Evolutionary conservation across 2,113 vertebrate species (phyloP), one percentile per base, ranked within the genome.

Genomic region (Eudorcas thomsonii): DNA sequence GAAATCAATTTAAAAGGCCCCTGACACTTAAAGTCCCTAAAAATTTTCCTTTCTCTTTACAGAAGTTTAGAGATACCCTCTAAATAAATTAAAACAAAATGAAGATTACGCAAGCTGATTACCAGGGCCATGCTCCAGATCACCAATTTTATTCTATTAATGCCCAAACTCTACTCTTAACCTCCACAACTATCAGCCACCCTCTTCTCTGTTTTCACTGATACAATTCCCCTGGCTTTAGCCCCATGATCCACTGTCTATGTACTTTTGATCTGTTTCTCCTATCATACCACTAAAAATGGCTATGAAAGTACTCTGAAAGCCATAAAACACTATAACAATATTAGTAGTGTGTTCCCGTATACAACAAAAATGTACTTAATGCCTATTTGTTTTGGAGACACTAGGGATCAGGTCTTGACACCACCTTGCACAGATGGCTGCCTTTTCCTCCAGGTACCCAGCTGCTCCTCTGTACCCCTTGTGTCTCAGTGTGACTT

Each of bases 81-180:
- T 67, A 84, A 88, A 50, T 85, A 88, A 93, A 86, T 81, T 86
- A 81, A 91, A 84, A 88, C 39, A 81, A 93, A 96, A 80, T 83
- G 81, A 88, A 64, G 13, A 77, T 91, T 95, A 88, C 74, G 3
- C 28, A 60, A 85, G 28, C 17, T 81, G 25, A 88, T 81, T 33
- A 84, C 23, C 48, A 93, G 71, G 54, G 17, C 5, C 59, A 93
- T 25, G 77, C 39, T 45, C 62, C 48, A 90, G 95, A 85, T 84
- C 26, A 96, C 87, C 13, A 80, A n/a, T 87, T 96, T 78, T 84
- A 67, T 81, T 81, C 30, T 48, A 59, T 28, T 67, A 93, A 95
- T 17, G 90, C 30, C 16, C 80, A 12, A 16, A 96, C 6, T 71
- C 17, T 88, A 96, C 6, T 71, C 17, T 88, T 90, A 88, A 94